These are phyloP conservation scores for Lates japonicus DNA, from an alignment of 2,797 vertebrate genomes.

Conservation along the genomic window DNA sequence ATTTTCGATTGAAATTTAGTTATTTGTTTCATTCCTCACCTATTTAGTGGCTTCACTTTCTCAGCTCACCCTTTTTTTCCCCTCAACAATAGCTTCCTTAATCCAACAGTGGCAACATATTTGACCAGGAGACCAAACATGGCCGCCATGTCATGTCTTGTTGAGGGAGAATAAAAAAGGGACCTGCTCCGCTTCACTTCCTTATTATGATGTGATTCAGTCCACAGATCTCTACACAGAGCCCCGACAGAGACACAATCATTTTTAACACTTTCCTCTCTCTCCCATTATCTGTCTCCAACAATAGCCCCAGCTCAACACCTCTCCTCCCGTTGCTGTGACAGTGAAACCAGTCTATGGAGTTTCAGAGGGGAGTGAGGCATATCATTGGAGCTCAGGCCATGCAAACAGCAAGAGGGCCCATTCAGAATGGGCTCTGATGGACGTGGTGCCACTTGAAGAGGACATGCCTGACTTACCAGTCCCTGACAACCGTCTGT, in stretches of 20 bases:
- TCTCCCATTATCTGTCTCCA: constrained; percentile 75
- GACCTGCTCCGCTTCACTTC: constrained; percentile 82
- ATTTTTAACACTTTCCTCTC: constrained; percentile 86
- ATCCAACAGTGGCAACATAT: constrained; percentile 73
- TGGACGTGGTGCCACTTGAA: constrained; percentile 91
- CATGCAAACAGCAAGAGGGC: constrained; percentile 85
- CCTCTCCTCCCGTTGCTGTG: constrained; percentile 79
- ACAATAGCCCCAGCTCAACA: constrained; percentile 81
- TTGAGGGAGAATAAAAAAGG: constrained; percentile 78
- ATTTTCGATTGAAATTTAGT: not conserved
- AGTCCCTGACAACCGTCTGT: constrained; percentile 93
- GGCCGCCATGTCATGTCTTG: constrained; percentile 80
- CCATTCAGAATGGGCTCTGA: constrained; percentile 83
- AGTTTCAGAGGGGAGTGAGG: constrained; percentile 86
- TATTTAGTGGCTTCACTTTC: constrained; percentile 42
- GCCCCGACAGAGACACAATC: constrained; percentile 89
- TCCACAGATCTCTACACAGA: constrained; percentile 80
- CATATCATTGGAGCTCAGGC: constrained; percentile 88
- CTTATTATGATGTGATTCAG: constrained; percentile 89
- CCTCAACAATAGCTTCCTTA: constrained; percentile 65
- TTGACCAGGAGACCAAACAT: constrained; percentile 80
- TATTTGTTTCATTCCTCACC: constrained; percentile 17
- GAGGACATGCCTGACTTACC: constrained; percentile 94
- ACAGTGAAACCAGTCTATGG: constrained; percentile 87
- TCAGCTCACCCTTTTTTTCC: constrained; percentile 57